phyloP scores from a whole-genome alignment of 2,888 invertebrate genomes.

The Tinea pellionella region DNA sequence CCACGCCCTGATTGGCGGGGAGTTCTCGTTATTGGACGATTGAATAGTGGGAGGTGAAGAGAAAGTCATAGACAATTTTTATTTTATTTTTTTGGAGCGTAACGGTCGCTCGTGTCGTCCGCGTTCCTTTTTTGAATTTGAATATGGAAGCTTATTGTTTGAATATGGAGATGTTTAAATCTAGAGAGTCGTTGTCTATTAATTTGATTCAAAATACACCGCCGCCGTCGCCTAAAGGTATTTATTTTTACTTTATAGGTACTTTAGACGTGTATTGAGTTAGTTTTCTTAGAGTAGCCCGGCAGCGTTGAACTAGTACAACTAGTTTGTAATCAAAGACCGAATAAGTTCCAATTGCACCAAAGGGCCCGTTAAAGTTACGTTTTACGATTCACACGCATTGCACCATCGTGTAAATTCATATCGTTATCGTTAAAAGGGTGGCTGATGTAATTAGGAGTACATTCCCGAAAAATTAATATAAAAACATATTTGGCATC shows the following conservation, averaged over 20 bases:
- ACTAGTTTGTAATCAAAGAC: too few relatives aligned
- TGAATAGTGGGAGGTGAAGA: slow-evolving; percentile 25
- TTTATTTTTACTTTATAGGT: slow-evolving; percentile 27
- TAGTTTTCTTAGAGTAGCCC: too few relatives aligned
- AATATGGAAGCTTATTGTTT: slow-evolving; percentile 14
- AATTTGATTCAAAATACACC: slow-evolving; percentile 42
- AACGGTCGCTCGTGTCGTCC: background rate
- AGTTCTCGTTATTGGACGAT: slow-evolving; percentile 48
- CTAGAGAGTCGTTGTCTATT: slow-evolving; percentile 32
- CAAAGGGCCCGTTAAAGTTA: too few relatives aligned
- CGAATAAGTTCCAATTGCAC: too few relatives aligned
- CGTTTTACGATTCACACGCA: too few relatives aligned
- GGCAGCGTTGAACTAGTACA: too few relatives aligned
- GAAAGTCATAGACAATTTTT: slow-evolving; percentile 32
- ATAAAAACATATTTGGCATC: too few relatives aligned
- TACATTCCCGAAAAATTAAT: too few relatives aligned
- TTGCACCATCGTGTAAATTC: too few relatives aligned
- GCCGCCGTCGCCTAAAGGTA: slow-evolving; percentile 42
- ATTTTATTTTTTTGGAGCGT: slow-evolving; percentile 29
- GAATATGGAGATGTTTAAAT: slow-evolving; percentile 35
- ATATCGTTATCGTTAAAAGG: too few relatives aligned
- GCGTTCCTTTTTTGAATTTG: background rate
- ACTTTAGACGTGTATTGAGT: too few relatives aligned
- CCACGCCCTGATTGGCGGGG: slow-evolving; percentile 59
- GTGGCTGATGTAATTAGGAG: too few relatives aligned